Percentiles rank a stretch among this genome's conserved stretches.
These are phyloP conservation scores for Sesia apiformis DNA, from an alignment of 2,888 invertebrate species.

Conservation along the genomic window DNA sequence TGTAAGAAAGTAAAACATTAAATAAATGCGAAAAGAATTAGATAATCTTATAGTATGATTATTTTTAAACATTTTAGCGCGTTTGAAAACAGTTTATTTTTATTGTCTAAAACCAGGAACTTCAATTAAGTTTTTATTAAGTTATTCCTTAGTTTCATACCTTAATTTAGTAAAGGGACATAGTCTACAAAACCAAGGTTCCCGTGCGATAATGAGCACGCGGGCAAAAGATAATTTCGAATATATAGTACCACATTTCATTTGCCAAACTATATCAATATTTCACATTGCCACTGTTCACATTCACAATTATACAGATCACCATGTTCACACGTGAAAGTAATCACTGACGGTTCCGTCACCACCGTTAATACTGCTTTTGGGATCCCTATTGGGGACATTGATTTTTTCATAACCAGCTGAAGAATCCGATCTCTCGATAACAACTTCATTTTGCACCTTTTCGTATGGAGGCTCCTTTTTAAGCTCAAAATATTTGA, in stretches of 20 bases:
- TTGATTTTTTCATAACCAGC: conserved; percentile 62
- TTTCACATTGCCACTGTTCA: conserved; percentile 16
- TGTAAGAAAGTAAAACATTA: too few species aligned
- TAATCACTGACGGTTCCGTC: conserved; percentile 60
- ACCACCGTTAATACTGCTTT: conserved; percentile 58
- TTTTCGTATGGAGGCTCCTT: conserved; percentile 81
- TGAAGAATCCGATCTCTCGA: conserved; percentile 54
- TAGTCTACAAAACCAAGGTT: too few species aligned
- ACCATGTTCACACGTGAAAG: conserved; percentile 52
- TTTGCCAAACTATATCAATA: conserved; percentile 19
- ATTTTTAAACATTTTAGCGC: too few species aligned
- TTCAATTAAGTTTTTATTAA: too few species aligned
- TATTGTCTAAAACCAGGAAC: too few species aligned
- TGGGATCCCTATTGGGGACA: conserved; percentile 42
- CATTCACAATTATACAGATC: not conserved
- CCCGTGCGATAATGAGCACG: too few species aligned
- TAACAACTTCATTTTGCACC: conserved; percentile 51
- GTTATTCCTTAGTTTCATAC: too few species aligned
- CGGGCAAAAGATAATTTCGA: too few species aligned
- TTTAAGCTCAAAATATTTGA: conserved; percentile 79
- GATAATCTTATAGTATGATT: too few species aligned
- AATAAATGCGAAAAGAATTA: too few species aligned
- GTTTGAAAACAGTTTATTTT: too few species aligned
- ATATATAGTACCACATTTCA: conserved; percentile 3
- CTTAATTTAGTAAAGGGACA: too few species aligned